Evolutionary conservation across 2,113 vertebrate species (phyloP).

Genomic region (Xenotilapia longispinis): DNA sequence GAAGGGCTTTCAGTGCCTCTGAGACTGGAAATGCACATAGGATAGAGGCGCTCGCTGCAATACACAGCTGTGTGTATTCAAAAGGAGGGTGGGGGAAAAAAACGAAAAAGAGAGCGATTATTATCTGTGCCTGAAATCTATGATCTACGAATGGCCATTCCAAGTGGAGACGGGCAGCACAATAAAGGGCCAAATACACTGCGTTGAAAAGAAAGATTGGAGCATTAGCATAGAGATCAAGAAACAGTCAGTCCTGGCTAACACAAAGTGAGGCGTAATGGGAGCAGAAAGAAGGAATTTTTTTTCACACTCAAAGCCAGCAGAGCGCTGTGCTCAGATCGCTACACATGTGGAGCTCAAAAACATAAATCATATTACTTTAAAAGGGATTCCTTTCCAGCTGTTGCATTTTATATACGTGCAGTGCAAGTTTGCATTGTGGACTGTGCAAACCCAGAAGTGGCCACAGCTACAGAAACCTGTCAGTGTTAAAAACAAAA

Average conservation of each 20-base stretch:
- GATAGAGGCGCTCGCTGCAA: constrained; percentile 16
- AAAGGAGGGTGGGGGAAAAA: neutral
- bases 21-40: constrained; percentile 9
- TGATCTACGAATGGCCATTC: constrained; percentile 17
- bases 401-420: neutral
- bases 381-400: neutral
- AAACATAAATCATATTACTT: neutral
- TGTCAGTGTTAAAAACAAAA: neutral
- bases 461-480: neutral
- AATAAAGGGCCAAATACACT: constrained; percentile 4
- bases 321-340: neutral
- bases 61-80: constrained; percentile 21
- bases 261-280: constrained; percentile 11
- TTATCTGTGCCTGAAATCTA: constrained; percentile 11
- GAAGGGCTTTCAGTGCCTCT: constrained; percentile 11
- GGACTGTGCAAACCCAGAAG: neutral
- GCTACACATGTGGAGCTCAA: neutral
- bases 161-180: constrained; percentile 15
- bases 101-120: neutral
- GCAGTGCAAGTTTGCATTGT: neutral
- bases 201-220: constrained; percentile 16
- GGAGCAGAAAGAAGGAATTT: neutral
- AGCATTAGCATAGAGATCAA: neutral
- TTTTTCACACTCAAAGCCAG: neutral
- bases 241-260: neutral